Evolutionary conservation across 2,797 vertebrate genomes (phyloP).

Genomic region (Molossus molossus): DNA sequence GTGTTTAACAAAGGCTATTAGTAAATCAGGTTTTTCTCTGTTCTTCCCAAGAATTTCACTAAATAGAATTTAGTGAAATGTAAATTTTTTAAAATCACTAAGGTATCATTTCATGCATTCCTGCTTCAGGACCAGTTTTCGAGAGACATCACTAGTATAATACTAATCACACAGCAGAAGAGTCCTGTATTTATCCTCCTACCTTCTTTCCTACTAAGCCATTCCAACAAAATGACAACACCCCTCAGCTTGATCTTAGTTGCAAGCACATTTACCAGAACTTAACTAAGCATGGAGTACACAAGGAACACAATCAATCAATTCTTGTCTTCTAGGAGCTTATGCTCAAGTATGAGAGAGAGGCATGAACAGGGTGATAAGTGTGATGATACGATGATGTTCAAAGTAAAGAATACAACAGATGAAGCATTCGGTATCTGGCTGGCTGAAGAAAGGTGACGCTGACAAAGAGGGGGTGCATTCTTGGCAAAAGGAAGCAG

Average conservation of each 20-base stretch:
- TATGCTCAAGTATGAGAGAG: background rate
- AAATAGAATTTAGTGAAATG: slow-evolving; percentile 23
- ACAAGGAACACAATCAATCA: background rate
- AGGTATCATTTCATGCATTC: background rate
- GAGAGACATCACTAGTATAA: background rate
- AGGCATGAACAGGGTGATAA: background rate
- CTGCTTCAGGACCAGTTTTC: slow-evolving; percentile 25
- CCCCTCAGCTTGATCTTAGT: background rate
- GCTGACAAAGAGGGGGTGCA: background rate
- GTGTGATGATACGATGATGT: too few relatives aligned
- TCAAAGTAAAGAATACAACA: background rate
- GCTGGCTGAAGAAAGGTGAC: background rate
- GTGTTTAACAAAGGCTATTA: background rate
- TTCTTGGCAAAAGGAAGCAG: background rate
- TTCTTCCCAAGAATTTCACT: slow-evolving; percentile 57
- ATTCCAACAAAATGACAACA: background rate
- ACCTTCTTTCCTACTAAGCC: slow-evolving; percentile 28
- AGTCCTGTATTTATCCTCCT: background rate
- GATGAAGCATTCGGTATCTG: background rate
- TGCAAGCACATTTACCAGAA: background rate
- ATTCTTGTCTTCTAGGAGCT: background rate
- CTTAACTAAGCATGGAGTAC: background rate
- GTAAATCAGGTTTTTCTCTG: slow-evolving; percentile 53
- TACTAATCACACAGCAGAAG: background rate
- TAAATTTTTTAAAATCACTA: slow-evolving; percentile 39